Percentiles rank a stretch among this genome's conserved stretches.
Evolutionary conservation across 2,113 vertebrate genomes (phyloP).

Genomic region (Plotosus lineatus): DNA sequence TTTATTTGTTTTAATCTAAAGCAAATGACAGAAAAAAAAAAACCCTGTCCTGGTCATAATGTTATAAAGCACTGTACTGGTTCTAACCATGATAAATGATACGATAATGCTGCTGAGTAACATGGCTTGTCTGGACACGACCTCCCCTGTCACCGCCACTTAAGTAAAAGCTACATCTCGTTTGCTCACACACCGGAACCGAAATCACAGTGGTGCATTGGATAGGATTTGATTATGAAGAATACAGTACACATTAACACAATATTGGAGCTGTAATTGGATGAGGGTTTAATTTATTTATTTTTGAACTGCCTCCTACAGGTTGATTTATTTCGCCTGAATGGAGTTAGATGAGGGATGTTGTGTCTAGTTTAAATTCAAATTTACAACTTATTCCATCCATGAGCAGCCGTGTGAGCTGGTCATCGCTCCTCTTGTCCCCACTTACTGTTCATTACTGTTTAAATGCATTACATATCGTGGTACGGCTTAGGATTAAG

Average conservation of each 20-base stretch:
- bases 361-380: background rate
- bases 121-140: background rate
- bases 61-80: background rate
- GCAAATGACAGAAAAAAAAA: no score
- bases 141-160: slow-evolving; percentile 6
- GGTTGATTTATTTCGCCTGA: background rate
- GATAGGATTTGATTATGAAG: background rate
- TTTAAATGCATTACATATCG: no score
- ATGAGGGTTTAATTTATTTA: background rate
- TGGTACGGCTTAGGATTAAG: no score
- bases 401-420: background rate
- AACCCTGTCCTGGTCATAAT: no score
- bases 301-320: background rate
- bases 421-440: background rate
- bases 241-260: background rate
- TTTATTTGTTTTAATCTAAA: background rate
- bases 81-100: background rate
- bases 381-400: background rate
- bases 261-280: background rate
- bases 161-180: background rate
- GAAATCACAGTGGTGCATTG: background rate
- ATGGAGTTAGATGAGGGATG: background rate
- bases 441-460: background rate
- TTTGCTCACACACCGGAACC: background rate
- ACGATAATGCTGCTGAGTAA: background rate